Evolutionary conservation across 2,113 vertebrate genomes (phyloP), one percentile per base, ranked within the genome.

Genomic region (Drymodes brunneopygia): DNA sequence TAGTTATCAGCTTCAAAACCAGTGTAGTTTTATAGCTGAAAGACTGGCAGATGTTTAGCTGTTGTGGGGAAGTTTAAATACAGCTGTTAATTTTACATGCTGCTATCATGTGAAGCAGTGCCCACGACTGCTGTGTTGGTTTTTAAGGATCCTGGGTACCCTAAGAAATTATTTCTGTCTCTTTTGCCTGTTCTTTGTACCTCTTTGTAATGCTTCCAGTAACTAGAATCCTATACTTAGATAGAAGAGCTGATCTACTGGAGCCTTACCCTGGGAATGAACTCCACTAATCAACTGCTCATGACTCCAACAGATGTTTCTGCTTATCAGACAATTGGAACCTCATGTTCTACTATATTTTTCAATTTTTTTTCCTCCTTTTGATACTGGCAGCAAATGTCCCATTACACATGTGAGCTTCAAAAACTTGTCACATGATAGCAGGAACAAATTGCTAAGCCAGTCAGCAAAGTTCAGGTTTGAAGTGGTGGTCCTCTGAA

Each of bases 281-380:
- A 97, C 97, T 97, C 94, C 42, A 42, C 96, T 97, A 97, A 97
- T 97, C 96, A 97, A 94, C 94, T 92, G 94, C 92, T 97, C 92
- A 96, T 97, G 97, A 97, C 94, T 97, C 70, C 90, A 91, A 86
- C 97, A 97, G 97, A 96, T 97, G 97, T 97, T 97, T 97, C 94
- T 97, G 92, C 14, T 97, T 97, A 96, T 94, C 96, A 88, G 84
- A 96, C 95, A 95, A 97, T 97, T 97, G 80, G 66, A 97, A 97
- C 97, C 95, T 93, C 86, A 95, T 97, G 97, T 95, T 96, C 47
- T 56, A 40, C 71, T 96, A 22, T 45, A 61, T 54, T 89, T 91
- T 90, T 57, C 1, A 16, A 2, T 28, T 57, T 83, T 82, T 73
- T 77, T 74, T 23, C 12, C n/a, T 90, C 73, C 85, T 86, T 96